A percentile compares a stretch with the other conserved stretches of the same genome.
Evolutionary conservation across 2,888 invertebrate genomes (phyloP).

Genomic region (Noctuana brunneofusca): DNA sequence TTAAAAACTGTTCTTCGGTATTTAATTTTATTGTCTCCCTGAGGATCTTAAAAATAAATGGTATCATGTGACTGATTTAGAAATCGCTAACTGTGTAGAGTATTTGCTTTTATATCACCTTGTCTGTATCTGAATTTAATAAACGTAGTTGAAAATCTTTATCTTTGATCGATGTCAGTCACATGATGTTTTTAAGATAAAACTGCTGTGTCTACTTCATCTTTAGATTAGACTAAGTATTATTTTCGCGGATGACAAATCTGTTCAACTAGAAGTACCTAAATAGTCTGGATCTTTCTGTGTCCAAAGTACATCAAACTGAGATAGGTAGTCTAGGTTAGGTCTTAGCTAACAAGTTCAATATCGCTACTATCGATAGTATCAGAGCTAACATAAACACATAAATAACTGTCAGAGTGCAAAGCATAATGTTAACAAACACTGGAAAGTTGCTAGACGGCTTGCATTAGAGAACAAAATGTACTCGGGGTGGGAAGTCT

Average conservation of each 20-base stretch:
- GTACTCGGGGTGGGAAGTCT: constrained; percentile 65
- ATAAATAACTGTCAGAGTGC: constrained; percentile 16
- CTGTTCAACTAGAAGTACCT: background rate
- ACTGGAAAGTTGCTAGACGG: constrained; percentile 42
- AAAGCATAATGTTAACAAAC: constrained; percentile 50
- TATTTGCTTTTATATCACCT: background rate
- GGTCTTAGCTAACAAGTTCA: background rate
- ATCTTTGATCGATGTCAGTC: constrained; percentile 21
- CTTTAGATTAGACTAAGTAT: constrained; percentile 7
- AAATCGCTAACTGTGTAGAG: background rate
- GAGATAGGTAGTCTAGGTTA: background rate
- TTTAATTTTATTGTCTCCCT: background rate
- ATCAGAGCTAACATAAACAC: background rate
- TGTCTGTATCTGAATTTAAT: constrained; percentile 1
- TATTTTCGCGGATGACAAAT: background rate
- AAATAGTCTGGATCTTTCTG: background rate
- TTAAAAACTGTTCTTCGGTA: background rate
- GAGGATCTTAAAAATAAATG: background rate
- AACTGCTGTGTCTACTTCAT: background rate
- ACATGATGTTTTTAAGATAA: constrained; percentile 9
- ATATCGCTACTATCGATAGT: constrained; percentile 1
- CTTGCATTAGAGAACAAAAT: constrained; percentile 58
- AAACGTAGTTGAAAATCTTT: constrained; percentile 7
- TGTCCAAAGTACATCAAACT: background rate
- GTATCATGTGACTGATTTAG: constrained; percentile 2